Percentiles rank a stretch among this genome's conserved stretches.
phyloP scores from a whole-genome alignment of 2,888 invertebrate genomes.

The Agrypnus murinus region DNA sequence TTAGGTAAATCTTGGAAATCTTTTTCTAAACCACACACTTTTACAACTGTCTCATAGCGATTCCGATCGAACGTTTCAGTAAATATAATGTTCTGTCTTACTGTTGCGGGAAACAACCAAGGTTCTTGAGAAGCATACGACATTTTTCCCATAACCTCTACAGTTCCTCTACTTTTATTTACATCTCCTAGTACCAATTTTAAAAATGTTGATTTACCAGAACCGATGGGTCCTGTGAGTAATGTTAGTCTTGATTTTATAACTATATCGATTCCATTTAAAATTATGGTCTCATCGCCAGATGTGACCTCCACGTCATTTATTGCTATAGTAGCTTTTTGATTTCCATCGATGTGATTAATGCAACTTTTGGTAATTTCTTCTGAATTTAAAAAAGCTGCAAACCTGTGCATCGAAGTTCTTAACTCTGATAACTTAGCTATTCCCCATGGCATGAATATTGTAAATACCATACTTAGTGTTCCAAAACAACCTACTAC shows the following conservation, averaged over 20 bases:
- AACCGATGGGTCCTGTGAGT: constrained; percentile 77
- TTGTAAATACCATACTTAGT: constrained; percentile 88
- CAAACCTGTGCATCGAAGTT: constrained; percentile 83
- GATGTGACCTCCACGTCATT: constrained; percentile 74
- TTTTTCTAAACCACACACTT: constrained; percentile 75
- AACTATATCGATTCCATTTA: constrained; percentile 68
- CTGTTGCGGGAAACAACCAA: constrained; percentile 74
- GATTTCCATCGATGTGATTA: constrained; percentile 60
- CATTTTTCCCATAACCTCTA: constrained; percentile 77
- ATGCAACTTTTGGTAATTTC: constrained; percentile 69
- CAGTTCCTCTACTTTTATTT: constrained; percentile 76
- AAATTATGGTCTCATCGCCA: constrained; percentile 50
- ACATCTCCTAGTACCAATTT: constrained; percentile 80
- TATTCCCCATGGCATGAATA: constrained; percentile 91
- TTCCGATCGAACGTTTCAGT: constrained; percentile 76
- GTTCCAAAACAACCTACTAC: constrained; percentile 93
- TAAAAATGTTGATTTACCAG: constrained; percentile 76
- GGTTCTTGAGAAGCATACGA: constrained; percentile 77
- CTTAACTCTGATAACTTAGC: constrained; percentile 86
- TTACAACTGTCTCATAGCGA: constrained; percentile 75
- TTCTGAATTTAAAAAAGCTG: constrained; percentile 78
- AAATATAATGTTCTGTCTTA: constrained; percentile 85
- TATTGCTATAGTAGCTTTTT: too few relatives aligned
- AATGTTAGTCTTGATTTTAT: constrained; percentile 70
- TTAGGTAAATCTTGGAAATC: constrained; percentile 83